Evolutionary conservation across 2,113 vertebrate species (phyloP).

Genomic region (Xenus cinereus): DNA sequence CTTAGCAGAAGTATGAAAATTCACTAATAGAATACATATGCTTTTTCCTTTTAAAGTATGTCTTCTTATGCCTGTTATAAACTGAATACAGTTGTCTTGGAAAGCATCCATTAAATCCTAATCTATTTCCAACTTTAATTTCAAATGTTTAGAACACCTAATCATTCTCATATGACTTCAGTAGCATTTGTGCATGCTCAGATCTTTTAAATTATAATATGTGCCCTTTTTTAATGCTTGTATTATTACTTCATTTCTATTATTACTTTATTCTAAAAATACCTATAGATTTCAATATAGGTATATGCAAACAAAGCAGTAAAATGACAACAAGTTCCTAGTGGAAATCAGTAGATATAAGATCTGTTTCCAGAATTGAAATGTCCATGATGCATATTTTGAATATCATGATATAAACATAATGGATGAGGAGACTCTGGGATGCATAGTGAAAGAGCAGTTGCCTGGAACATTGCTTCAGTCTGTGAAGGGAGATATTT

Average conservation of each 20-base stretch:
- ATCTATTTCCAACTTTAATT: background rate
- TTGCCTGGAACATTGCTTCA: background rate
- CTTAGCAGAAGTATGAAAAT: background rate
- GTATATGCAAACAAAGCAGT: background rate
- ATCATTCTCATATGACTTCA: background rate
- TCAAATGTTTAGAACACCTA: background rate
- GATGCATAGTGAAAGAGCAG: background rate
- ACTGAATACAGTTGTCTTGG: background rate
- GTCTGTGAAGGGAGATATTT: background rate
- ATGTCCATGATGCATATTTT: background rate
- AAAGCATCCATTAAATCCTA: background rate
- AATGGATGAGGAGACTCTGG: background rate
- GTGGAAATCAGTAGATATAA: background rate
- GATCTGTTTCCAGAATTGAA: background rate
- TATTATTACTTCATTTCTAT: background rate
- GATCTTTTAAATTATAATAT: background rate
- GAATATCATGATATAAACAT: background rate
- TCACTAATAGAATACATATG: background rate
- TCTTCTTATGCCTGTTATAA: background rate
- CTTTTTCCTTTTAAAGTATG: background rate
- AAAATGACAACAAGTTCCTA: background rate
- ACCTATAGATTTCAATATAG: background rate
- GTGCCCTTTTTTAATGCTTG: background rate
- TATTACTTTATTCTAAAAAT: background rate
- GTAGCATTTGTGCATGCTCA: background rate